Conservation (phyloP, 2,113 vertebrate species). For the Lynx canadensis region DNA sequence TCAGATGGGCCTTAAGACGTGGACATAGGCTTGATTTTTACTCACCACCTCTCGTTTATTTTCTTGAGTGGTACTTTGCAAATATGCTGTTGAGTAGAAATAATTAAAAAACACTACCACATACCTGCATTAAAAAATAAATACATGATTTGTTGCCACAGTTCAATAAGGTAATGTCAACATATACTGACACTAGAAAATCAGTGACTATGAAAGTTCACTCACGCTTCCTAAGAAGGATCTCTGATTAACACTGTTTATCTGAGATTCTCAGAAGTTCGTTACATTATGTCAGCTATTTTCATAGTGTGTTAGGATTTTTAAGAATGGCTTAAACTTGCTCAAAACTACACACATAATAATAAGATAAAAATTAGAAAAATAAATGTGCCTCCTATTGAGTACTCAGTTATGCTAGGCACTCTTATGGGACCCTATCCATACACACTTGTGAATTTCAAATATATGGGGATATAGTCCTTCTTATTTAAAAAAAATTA, state of each 20-base stretch:
- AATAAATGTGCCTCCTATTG: not conserved
- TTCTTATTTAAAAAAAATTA: not conserved
- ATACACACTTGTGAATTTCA: not conserved
- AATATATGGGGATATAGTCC: not conserved
- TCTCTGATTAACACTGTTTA: not conserved
- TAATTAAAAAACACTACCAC: not conserved
- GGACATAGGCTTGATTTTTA: not conserved
- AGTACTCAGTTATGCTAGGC: not conserved
- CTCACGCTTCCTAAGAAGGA: not conserved
- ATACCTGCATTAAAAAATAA: conserved; percentile 7
- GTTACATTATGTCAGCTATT: not conserved
- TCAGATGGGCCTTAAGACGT: not conserved
- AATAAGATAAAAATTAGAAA: not conserved
- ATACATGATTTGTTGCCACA: not conserved
- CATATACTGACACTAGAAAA: not conserved
- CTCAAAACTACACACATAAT: not conserved
- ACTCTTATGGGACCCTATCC: not conserved
- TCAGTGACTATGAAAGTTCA: not conserved
- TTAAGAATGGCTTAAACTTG: not conserved
- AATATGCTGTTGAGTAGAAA: not conserved
- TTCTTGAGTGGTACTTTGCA: not conserved
- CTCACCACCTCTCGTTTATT: not conserved
- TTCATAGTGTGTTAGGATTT: not conserved
- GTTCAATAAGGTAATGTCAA: not conserved
- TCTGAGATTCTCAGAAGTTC: not conserved